phyloP scores from a whole-genome alignment of 2,888 invertebrate genomes.

The Andrena camellia region DNA sequence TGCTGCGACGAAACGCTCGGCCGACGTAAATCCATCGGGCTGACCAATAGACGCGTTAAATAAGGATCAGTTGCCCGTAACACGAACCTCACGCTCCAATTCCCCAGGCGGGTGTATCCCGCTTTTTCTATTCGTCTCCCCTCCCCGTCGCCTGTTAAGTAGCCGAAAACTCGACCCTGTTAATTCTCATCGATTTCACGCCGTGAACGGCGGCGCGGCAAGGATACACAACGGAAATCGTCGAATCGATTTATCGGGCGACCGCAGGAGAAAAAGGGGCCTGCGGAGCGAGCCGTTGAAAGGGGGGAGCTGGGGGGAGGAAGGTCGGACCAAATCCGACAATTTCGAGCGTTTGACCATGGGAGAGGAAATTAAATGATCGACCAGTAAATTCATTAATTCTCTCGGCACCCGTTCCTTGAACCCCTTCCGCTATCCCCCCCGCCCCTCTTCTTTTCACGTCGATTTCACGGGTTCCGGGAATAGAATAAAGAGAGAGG shows the following conservation, averaged over 20 bases:
- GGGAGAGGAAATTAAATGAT: slow-evolving; percentile 67
- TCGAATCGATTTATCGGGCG: slow-evolving; percentile 63
- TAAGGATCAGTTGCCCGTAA: slow-evolving; percentile 16
- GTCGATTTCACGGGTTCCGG: slow-evolving; percentile 61
- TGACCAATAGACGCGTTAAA: slow-evolving; percentile 6
- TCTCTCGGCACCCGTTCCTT: slow-evolving; percentile 46
- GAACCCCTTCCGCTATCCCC: background rate
- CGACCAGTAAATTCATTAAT: slow-evolving; percentile 72
- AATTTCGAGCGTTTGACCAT: slow-evolving; percentile 62
- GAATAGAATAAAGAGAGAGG: slow-evolving; percentile 30
- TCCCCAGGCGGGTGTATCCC: background rate
- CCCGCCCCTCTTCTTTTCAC: slow-evolving; percentile 40
- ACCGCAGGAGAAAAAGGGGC: slow-evolving; percentile 9
- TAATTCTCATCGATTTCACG: slow-evolving; percentile 45
- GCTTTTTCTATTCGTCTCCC: slow-evolving; percentile 6
- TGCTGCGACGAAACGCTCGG: background rate
- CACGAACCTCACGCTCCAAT: slow-evolving; percentile 12
- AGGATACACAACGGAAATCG: slow-evolving; percentile 33
- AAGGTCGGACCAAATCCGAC: slow-evolving; percentile 40
- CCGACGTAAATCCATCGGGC: slow-evolving; percentile 20
- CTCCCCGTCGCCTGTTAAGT: background rate
- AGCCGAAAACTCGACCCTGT: slow-evolving; percentile 17
- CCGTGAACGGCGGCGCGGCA: background rate
- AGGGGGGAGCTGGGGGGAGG: slow-evolving; percentile 22
- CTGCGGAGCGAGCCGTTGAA: background rate